Conservation (phyloP, 2,888 invertebrate genomes). For the Drosophila monieri region DNA sequence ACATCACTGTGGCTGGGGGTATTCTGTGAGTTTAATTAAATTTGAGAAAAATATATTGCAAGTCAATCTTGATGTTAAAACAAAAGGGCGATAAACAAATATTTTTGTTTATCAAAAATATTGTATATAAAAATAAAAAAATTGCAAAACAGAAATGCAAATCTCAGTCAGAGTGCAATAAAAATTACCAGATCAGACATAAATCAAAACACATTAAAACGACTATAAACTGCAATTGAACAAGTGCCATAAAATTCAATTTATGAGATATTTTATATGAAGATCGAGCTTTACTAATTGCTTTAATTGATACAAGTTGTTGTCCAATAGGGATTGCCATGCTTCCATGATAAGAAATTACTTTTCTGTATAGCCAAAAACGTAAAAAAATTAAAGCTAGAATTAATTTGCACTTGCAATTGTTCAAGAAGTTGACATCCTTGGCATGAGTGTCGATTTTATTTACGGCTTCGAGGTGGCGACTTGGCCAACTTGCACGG, state of each 20-base stretch:
- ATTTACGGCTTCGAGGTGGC: constrained; percentile 31
- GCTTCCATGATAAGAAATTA: background rate
- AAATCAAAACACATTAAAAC: constrained; percentile 1
- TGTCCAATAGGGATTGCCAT: too few relatives aligned
- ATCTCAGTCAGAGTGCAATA: background rate
- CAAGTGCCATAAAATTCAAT: constrained; percentile 15
- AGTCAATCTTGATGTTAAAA: background rate
- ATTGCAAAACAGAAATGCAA: background rate
- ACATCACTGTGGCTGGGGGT: constrained; percentile 22
- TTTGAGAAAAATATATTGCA: constrained; percentile 1
- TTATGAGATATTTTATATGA: constrained; percentile 39
- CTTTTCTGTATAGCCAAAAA: constrained; percentile 45
- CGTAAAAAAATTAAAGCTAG: background rate
- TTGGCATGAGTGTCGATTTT: constrained; percentile 71
- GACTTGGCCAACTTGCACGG: constrained; percentile 12
- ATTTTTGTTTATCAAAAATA: too few relatives aligned
- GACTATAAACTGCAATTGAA: constrained; percentile 26
- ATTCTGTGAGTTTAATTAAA: background rate
- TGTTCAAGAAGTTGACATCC: constrained; percentile 79
- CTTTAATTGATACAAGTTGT: constrained; percentile 36
- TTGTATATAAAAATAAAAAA: too few relatives aligned
- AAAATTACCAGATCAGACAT: constrained; percentile 4
- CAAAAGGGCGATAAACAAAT: background rate
- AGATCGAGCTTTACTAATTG: constrained; percentile 3
- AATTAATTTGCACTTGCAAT: constrained; percentile 19